Evolutionary conservation across 1,140 invertebrate species (phyloP).

Genomic region (Anthonomus grandis): DNA sequence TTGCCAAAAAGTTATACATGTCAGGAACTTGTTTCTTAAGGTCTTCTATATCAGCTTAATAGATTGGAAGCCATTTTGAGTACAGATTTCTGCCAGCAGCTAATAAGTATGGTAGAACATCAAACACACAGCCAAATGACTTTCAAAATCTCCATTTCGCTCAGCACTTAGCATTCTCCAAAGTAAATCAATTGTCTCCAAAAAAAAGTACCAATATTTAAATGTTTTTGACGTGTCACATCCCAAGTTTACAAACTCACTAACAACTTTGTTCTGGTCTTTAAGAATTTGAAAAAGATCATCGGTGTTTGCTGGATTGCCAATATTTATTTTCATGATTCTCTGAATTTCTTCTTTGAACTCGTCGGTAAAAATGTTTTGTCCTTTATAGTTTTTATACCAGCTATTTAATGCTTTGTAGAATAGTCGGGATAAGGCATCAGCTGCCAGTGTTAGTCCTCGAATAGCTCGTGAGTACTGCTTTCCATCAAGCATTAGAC

Average conservation of each 20-base stretch:
- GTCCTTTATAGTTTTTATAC: too few species aligned
- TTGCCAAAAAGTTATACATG: slow-evolving; percentile 13
- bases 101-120: slow-evolving; percentile 8
- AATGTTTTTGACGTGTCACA: slow-evolving; percentile 1
- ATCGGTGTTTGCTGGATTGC: neutral
- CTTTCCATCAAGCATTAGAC: slow-evolving; percentile 4
- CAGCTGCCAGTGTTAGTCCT: neutral
- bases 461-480: slow-evolving; percentile 2
- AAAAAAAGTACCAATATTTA: slow-evolving; percentile 16
- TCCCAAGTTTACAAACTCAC: neutral
- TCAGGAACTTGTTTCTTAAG: neutral
- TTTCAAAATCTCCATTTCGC: slow-evolving; percentile 6
- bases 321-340: too few species aligned
- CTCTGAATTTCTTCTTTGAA: too few species aligned
- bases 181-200: slow-evolving; percentile 8
- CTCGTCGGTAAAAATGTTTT: too few species aligned
- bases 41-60: slow-evolving; percentile 11
- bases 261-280: neutral
- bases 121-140: slow-evolving; percentile 2
- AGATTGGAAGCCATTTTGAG: slow-evolving; percentile 3
- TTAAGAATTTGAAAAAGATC: neutral
- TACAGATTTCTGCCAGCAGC: slow-evolving; percentile 2
- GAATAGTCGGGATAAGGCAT: neutral
- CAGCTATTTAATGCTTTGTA: too few species aligned
- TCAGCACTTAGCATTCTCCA: slow-evolving; percentile 12